Evolutionary conservation across 2,888 invertebrate species (phyloP).

Genomic region (Temnothorax ravouxi): DNA sequence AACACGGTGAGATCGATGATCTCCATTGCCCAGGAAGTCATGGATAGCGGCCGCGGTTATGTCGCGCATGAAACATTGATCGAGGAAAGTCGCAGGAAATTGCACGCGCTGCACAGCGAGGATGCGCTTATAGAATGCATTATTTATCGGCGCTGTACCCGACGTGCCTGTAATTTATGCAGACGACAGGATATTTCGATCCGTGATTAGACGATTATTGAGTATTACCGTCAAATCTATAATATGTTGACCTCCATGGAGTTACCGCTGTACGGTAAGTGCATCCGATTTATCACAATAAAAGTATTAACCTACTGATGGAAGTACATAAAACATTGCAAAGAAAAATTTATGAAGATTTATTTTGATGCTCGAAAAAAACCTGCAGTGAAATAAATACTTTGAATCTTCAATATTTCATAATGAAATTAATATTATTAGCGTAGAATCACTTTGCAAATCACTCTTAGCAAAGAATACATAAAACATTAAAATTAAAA

Average conservation of each 20-base stretch:
- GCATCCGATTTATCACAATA: neutral
- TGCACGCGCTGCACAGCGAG: slow-evolving; percentile 50
- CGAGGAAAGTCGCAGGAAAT: slow-evolving; percentile 47
- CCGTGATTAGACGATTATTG: slow-evolving; percentile 52
- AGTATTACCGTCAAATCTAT: slow-evolving; percentile 20
- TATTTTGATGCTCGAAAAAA: neutral
- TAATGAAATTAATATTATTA: neutral
- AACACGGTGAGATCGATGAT: slow-evolving; percentile 61
- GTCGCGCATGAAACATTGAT: slow-evolving; percentile 67
- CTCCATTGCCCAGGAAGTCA: slow-evolving; percentile 51
- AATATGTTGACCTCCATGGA: neutral
- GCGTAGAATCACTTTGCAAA: neutral
- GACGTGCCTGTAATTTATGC: slow-evolving; percentile 51
- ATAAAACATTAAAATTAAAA: neutral
- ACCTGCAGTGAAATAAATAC: neutral
- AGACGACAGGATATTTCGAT: slow-evolving; percentile 48
- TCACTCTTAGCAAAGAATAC: neutral
- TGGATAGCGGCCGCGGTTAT: slow-evolving; percentile 51
- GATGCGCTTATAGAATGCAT: slow-evolving; percentile 55
- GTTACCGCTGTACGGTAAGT: neutral
- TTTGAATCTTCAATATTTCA: neutral
- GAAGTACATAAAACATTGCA: neutral
- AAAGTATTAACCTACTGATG: neutral
- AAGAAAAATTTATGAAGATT: neutral
- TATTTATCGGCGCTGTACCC: slow-evolving; percentile 47